A percentile compares a stretch with the other conserved stretches of the same genome.
phyloP scores from a whole-genome alignment of 1,140 invertebrate species.

The Pachyrhynchus sulphureomaculatus region DNA sequence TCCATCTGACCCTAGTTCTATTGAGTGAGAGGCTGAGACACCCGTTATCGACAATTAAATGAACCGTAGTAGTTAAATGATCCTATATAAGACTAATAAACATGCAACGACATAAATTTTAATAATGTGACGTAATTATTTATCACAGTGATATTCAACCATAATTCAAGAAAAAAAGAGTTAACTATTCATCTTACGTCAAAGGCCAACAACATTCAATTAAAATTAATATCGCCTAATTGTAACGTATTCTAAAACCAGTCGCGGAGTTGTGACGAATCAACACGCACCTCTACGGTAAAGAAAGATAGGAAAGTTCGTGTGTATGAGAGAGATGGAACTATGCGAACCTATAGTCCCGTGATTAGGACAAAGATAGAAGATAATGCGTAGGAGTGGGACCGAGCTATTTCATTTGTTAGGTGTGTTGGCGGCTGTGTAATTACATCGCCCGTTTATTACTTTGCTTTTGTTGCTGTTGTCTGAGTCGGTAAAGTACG shows the following conservation, averaged over 20 bases:
- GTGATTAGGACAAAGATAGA: no score
- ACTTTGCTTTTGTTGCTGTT: conserved; percentile 5
- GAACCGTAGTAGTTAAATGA: no score
- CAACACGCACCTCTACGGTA: conserved; percentile 14
- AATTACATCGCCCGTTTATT: conserved; percentile 11
- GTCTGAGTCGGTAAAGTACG: not conserved
- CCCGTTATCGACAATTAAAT: no score
- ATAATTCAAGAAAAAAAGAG: not conserved
- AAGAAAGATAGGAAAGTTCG: conserved; percentile 4
- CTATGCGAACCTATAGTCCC: no score
- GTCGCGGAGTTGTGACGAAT: conserved; percentile 23
- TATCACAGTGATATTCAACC: no score
- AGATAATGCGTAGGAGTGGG: no score
- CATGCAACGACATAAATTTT: no score
- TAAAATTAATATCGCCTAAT: conserved; percentile 32
- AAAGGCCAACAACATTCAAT: conserved; percentile 29
- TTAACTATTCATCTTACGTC: conserved; percentile 19
- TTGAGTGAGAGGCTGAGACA: no score
- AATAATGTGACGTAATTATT: no score
- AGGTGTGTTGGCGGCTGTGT: conserved; percentile 4
- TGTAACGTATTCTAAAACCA: conserved; percentile 24
- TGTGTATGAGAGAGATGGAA: not conserved
- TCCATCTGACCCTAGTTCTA: no score
- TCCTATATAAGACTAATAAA: no score
- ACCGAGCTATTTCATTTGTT: conserved; percentile 2